A percentile compares a stretch with the other conserved stretches of the same genome.
Conservation (phyloP, 23 tunicate species). For the Trididemnum clinides region DNA sequence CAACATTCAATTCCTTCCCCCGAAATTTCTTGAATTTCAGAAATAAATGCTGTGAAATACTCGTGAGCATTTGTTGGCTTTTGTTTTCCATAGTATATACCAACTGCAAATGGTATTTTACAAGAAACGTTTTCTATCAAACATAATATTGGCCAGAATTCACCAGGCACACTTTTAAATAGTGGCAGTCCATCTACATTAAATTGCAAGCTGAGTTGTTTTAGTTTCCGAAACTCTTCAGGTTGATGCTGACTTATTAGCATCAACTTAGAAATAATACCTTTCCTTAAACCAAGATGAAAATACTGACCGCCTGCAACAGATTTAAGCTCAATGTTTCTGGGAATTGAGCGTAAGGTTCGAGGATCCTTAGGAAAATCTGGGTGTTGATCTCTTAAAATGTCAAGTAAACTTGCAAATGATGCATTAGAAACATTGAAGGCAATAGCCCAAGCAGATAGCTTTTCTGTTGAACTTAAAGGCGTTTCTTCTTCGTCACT, state of each 20-base stretch:
- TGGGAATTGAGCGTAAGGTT: background rate
- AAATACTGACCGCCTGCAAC: background rate
- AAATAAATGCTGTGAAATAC: background rate
- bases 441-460: background rate
- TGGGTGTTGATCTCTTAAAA: background rate
- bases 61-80: background rate
- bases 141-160: constrained; percentile 13
- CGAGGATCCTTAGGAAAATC: background rate
- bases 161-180: background rate
- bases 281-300: background rate
- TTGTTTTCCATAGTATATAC: background rate
- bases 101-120: background rate
- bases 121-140: background rate
- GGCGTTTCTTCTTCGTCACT: too few relatives aligned
- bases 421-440: background rate
- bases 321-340: background rate
- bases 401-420: background rate
- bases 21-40: background rate
- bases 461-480: too few relatives aligned
- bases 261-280: too few relatives aligned
- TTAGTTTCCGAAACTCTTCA: background rate
- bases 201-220: background rate
- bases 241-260: background rate
- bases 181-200: background rate
- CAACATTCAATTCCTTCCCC: background rate